Evolutionary conservation across 2,113 vertebrate genomes (phyloP).

Genomic region (Lycocorax pyrrhopterus): DNA sequence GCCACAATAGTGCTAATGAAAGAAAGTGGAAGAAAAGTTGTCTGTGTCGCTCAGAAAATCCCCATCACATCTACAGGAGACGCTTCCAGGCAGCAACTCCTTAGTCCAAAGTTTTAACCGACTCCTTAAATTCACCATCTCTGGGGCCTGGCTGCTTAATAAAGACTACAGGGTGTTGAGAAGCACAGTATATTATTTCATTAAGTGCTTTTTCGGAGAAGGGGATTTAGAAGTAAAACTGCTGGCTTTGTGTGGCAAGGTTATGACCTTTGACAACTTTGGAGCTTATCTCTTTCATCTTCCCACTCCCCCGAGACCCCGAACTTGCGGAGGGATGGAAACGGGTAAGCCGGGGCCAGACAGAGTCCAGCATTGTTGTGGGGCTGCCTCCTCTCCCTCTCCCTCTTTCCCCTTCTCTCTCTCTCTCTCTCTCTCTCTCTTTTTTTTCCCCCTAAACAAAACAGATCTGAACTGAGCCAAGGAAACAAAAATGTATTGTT

Average conservation of each 20-base stretch:
- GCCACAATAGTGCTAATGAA: not conserved
- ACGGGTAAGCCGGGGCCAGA: conserved; percentile 78
- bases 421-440: not conserved
- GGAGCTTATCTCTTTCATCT: conserved; percentile 82
- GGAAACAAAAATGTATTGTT: conserved; percentile 99
- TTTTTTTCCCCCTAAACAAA: conserved; percentile 80
- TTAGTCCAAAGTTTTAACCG: conserved; percentile 56
- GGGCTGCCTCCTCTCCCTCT: conserved; percentile 68
- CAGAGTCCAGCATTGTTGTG: conserved; percentile 93
- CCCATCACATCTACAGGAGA: not conserved
- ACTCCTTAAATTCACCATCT: conserved; percentile 56
- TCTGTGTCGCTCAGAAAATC: not conserved
- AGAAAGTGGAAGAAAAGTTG: conserved; percentile 13
- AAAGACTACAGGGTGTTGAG: conserved; percentile 70
- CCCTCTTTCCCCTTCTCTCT: conserved; percentile 54
- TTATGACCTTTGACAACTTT: conserved; percentile 89
- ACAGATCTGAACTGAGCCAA: conserved; percentile 99
- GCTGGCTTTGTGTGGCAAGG: conserved; percentile 88
- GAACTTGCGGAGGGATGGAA: conserved; percentile 77
- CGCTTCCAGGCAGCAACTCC: not conserved
- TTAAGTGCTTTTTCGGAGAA: conserved; percentile 87
- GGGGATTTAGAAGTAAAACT: conserved; percentile 87
- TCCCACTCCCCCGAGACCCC: conserved; percentile 76
- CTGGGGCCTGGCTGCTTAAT: conserved; percentile 50
- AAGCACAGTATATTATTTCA: conserved; percentile 92